Evolutionary conservation across 2,888 invertebrate genomes (phyloP).

Genomic region (Sinohyriopsis cumingii): DNA sequence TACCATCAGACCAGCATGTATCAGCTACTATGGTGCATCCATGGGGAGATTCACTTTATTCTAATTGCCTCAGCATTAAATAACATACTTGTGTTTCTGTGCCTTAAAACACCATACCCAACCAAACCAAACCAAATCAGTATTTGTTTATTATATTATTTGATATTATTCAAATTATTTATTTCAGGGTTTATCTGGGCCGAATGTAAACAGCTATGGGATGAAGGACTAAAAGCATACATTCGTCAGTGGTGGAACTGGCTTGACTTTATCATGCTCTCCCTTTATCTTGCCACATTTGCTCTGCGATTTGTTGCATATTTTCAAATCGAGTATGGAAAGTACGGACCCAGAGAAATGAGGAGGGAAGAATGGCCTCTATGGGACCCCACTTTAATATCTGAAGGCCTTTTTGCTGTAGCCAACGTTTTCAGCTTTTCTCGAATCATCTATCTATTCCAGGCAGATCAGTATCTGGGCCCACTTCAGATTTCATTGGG

Average conservation of each 20-base stretch:
- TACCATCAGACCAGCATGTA: too few species aligned
- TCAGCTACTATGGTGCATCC: too few species aligned
- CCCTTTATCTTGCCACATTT: conserved; percentile 75
- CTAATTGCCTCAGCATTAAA: too few species aligned
- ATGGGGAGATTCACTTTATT: too few species aligned
- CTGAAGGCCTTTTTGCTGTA: conserved; percentile 75
- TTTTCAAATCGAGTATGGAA: conserved; percentile 63
- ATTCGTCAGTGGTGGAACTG: conserved; percentile 77
- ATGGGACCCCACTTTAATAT: conserved; percentile 75
- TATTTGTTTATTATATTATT: too few species aligned
- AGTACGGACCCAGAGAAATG: conserved; percentile 69
- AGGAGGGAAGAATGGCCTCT: conserved; percentile 73
- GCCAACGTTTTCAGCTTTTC: conserved; percentile 77
- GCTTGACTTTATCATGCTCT: conserved; percentile 77
- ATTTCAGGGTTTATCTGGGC: conserved; percentile 75
- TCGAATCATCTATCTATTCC: conserved; percentile 75
- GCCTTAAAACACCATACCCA: too few species aligned
- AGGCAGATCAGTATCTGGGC: conserved; percentile 75
- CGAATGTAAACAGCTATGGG: conserved; percentile 77
- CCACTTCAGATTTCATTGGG: conserved; percentile 75
- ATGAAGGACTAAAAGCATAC: conserved; percentile 75
- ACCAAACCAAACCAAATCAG: too few species aligned
- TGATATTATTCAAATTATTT: not conserved
- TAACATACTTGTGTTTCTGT: too few species aligned
- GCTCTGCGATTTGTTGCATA: conserved; percentile 73